Conservation (phyloP, 2,797 vertebrate species). For the Trematomus bernacchii region DNA sequence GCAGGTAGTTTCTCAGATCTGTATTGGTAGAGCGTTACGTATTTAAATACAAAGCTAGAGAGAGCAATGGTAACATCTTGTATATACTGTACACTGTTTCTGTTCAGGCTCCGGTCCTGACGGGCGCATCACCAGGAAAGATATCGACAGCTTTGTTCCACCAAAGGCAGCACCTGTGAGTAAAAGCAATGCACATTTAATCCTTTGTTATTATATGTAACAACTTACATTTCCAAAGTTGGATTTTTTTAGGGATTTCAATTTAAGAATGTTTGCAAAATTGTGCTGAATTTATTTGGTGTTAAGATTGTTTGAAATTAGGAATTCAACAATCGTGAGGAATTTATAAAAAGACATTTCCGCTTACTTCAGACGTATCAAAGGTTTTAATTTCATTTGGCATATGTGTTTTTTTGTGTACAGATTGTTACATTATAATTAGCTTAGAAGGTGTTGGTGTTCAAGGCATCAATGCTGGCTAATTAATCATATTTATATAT, state of each 20-base stretch:
- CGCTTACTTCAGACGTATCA: not conserved
- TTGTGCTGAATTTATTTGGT: not conserved
- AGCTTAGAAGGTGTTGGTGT: not conserved
- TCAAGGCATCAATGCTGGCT: not conserved
- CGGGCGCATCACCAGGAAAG: slow-evolving; percentile 94
- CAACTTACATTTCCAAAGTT: not conserved
- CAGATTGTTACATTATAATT: not conserved
- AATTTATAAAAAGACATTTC: not conserved
- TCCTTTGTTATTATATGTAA: not conserved
- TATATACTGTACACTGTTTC: not conserved
- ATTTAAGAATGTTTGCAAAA: not conserved
- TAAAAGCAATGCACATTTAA: slow-evolving; percentile 34
- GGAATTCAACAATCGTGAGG: not conserved
- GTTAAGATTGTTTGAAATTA: not conserved
- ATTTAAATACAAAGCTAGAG: not conserved
- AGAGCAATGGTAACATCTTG: not conserved
- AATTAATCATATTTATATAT: not conserved
- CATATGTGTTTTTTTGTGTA: not conserved
- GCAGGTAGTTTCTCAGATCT: rapidly evolving
- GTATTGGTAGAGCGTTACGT: not conserved
- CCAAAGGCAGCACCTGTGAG: slow-evolving; percentile 90
- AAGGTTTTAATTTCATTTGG: not conserved
- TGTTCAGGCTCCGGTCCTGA: slow-evolving; percentile 93
- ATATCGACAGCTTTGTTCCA: slow-evolving; percentile 94
- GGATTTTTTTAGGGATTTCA: not conserved